These are phyloP conservation scores for Brachionus rubens DNA, from an alignment of 1,140 invertebrate genomes.

Conservation along the genomic window DNA sequence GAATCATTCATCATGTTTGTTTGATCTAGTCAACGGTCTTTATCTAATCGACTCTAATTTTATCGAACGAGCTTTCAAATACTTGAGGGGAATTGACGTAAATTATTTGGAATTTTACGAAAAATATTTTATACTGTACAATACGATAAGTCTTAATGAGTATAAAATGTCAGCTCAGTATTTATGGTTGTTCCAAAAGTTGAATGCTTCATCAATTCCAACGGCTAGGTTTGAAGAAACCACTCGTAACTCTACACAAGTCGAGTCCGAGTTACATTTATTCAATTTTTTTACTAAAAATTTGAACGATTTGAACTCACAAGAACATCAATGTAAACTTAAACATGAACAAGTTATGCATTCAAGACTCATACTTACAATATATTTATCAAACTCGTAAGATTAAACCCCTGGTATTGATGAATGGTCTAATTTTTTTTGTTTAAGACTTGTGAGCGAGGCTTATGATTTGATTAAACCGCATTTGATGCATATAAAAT, in stretches of 20 bases:
- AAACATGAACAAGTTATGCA: conserved; percentile 23
- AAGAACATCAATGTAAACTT: background rate
- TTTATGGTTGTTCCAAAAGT: conserved; percentile 19
- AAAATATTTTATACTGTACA: conserved; percentile 24
- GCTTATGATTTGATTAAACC: conserved; percentile 16
- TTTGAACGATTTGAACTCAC: background rate
- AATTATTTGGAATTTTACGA: conserved; percentile 29
- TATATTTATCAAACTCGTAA: conserved; percentile 12
- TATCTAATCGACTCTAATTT: conserved; percentile 24
- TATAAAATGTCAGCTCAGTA: conserved; percentile 8
- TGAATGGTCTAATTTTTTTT: too few species aligned
- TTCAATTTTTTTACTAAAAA: conserved; percentile 25
- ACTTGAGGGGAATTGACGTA: conserved; percentile 5
- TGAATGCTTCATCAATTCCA: background rate
- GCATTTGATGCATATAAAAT: background rate
- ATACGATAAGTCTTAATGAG: background rate
- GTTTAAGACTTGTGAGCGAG: conserved; percentile 6
- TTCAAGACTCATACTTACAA: background rate
- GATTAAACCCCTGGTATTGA: too few species aligned
- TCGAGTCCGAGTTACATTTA: background rate
- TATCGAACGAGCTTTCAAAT: conserved; percentile 15
- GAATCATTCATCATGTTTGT: conserved; percentile 1
- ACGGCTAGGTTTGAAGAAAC: too few species aligned
- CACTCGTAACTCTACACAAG: background rate
- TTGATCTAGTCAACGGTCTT: conserved; percentile 12